Evolutionary conservation across 2,888 invertebrate species (phyloP).

Genomic region (Callyntrura sp.): DNA sequence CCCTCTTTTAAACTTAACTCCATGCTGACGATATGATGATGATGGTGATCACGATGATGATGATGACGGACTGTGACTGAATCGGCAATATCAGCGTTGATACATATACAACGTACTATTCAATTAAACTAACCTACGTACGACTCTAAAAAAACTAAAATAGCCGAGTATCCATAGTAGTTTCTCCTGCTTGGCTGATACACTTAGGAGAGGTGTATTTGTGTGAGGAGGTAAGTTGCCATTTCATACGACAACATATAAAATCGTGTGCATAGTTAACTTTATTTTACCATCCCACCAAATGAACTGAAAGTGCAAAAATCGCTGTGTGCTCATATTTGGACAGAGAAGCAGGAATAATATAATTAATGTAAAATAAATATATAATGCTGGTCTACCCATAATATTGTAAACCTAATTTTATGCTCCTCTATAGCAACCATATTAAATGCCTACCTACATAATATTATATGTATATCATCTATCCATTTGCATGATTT

Average conservation of each 20-base stretch:
- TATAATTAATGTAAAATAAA: constrained; percentile 30
- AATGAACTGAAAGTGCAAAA: constrained; percentile 53
- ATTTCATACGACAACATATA: background rate
- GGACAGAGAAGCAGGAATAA: constrained; percentile 45
- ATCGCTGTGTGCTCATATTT: constrained; percentile 31
- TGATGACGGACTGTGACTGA: constrained; percentile 1
- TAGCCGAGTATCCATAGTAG: background rate
- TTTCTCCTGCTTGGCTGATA: background rate
- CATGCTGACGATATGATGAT: background rate
- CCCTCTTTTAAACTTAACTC: constrained; percentile 34
- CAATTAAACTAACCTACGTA: constrained; percentile 20
- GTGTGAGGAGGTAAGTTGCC: background rate
- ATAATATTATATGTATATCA: background rate
- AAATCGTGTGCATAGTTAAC: constrained; percentile 8
- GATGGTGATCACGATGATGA: background rate
- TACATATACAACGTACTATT: constrained; percentile 26
- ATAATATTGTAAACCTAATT: background rate
- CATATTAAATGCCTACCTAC: background rate
- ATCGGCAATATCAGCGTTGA: background rate
- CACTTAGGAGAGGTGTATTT: background rate
- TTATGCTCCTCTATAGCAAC: background rate
- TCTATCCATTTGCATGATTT: background rate
- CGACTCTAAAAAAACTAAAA: background rate
- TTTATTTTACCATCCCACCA: background rate
- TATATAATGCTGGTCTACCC: background rate